These are phyloP conservation scores for Aporophyla lueneburgensis DNA, from an alignment of 2,888 invertebrate genomes.

Conservation along the genomic window DNA sequence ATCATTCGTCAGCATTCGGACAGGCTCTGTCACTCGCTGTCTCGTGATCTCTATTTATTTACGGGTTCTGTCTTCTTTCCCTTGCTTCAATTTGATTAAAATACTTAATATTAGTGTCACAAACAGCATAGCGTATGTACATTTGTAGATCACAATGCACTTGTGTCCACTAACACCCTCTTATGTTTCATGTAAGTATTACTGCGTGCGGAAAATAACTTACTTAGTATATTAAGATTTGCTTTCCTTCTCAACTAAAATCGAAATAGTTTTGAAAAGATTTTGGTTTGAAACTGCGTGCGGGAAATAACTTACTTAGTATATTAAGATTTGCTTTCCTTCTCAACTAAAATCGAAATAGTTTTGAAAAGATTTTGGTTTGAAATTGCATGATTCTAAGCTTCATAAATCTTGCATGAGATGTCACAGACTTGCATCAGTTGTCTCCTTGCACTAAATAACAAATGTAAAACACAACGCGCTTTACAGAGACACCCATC, in stretches of 20 bases:
- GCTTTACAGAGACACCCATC: neutral
- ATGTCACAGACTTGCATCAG: neutral
- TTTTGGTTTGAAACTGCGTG: too few relatives aligned
- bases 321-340: neutral
- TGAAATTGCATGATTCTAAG: too few relatives aligned
- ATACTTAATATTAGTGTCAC: neutral
- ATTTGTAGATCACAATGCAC: neutral
- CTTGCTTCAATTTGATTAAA: neutral
- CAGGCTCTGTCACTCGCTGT: neutral
- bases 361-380: neutral
- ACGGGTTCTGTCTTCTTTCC: neutral
- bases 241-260: neutral
- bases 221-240: neutral
- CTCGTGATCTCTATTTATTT: neutral
- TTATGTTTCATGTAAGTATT: neutral
- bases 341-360: neutral
- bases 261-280: neutral
- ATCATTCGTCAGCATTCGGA: neutral
- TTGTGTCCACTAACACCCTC: neutral
- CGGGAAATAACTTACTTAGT: neutral
- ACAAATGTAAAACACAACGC: neutral
- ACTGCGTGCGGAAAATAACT: neutral
- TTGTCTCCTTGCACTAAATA: neutral
- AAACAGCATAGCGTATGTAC: too few relatives aligned
- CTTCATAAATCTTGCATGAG: neutral